Base-by-base conservation (phyloP, 2,888 invertebrate species). In the Tridacna gigas region DNA sequence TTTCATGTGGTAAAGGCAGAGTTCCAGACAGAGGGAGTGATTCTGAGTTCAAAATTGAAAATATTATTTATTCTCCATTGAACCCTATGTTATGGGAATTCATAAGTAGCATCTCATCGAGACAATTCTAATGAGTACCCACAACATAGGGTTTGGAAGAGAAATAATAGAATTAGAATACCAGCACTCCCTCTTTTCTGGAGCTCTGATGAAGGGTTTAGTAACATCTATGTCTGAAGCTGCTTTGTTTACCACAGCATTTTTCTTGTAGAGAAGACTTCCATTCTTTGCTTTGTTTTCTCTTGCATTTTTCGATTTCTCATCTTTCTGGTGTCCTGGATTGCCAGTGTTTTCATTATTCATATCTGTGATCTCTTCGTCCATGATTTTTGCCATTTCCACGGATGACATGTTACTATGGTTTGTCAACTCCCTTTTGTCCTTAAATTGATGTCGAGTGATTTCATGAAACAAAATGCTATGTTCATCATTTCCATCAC, bases 381-480 rank as follows among this genome's bases (percentile, higher is more conserved):
- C 71, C 26, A 71, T 22, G 0, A 51, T 22, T 26, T 71, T 71
- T 18, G 47, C 47, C 18, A 71, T 47, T 47, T 71, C 71, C 48
- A 71, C 71, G 22, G 71, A 71, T 2, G 71, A 71, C 51, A 71
- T 25, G 26, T 15, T 71, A 25, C 71, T 71, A 25, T 71, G 71
- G 48, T 22, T 48, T n/a, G 71, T 71, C 0, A 15, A 22, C 13
- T 71, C 71, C 51, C n/a, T 71, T 22, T 71, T 45, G 51, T 51
- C 71, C 71, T 71, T 71, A 22, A 71, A 71, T 51, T 48, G 25
- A 51, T 71, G 56, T 20, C 20, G 11, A 11, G 20, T 9, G 9
- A 20, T 5, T 5, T 56, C 56, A 56, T 11, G 9, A 11, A 20
- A 5, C 7, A 37, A 37, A 37, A 37, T 37, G 37, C 37, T 7